Evolutionary conservation across 1,140 invertebrate genomes (phyloP), one percentile per base, ranked within the genome.

Genomic region (Dysdera silvatica): DNA sequence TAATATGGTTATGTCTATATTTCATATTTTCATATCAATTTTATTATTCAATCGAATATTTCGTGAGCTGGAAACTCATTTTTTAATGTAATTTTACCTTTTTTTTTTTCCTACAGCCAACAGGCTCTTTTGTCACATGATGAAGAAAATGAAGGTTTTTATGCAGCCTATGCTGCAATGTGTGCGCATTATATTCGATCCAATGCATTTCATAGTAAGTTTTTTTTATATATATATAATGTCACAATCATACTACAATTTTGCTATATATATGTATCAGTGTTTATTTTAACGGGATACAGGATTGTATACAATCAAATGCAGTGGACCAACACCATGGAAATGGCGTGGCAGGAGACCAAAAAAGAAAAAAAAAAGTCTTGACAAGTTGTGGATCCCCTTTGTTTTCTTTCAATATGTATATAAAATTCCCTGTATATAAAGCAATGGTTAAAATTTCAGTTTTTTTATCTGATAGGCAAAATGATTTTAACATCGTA

Each of bases 181-280:
- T 82, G 85, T 56, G 82, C 86, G 14, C 85, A 89, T 77, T 87
- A 85, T 70, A 82, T 91, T 65, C 84, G 84, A 74, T 78, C 78
- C 65, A 83, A 82, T 78, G 82, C 82, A 62, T 80, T 76, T 71
- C 78, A 81, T 68, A 80, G 86, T 88, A 81, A 84, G 85, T 82
- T 61, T 64, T 63, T 49, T 67, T 67, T 66, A 41, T 4, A 63
- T 20, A 10, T 40, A 14, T 54, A 26, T 59, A 31, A 61, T 28
- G 7, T 49, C 20, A 10, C 8, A 10, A 10, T n/a, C 8, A 10
- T 37, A n/a, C 35, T 37, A 10, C 35, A 37, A 37, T 10, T 51
- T 52, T 54, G 6, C 31, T 48, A n/a, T 62, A 14, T 57, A 33
- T 5, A 14, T 2, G 6, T 29, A 58, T 32, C n/a, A n/a, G n/a